Base-by-base conservation (phyloP, 2,797 vertebrate species). In the Xiphophorus birchmanni region DNA sequence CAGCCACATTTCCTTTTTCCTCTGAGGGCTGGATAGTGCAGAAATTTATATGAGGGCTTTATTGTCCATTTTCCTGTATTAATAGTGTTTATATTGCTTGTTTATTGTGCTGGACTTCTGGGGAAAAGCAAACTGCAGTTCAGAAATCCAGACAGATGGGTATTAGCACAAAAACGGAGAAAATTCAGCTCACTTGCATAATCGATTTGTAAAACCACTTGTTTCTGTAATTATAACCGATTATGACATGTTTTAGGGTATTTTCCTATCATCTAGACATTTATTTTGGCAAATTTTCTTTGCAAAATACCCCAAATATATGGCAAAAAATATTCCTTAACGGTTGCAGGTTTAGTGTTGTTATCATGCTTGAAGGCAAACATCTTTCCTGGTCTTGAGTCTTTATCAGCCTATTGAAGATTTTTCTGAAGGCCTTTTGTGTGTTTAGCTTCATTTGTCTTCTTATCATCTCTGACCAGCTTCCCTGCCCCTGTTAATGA, bases 1-100 rank as follows among this genome's bases (percentile, higher is more conserved):
- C 74, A 85, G 87, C 90, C 84, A 85, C 92, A 91, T 94, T 92
- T 92, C 90, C 92, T 89, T 87, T 89, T 88, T 87, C 81, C 91
- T 91, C 92, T 84, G 82, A 81, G 90, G 92, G 81, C 87, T 84
- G 86, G 83, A 86, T 87, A 88, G 91, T 92, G 82, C 82, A 90
- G 83, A 90, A 89, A 87, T 86, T 79, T 91, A 91, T 83, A 86
- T 84, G 79, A 79, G 84, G 84, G 88, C 83, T 82, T 90, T 82
- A 83, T 77, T 84, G 60, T 86, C 37, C 80, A 78, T 81, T 88
- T 89, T 78, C 84, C 77, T 83, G 45, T 77, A 74, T 83, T 90
- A 81, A 90, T 84, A 79, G 67, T 80, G 80, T 73, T 86, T 82
- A 63, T 81, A 84, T 90, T 80, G 58, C 78, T 50, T 48, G 71